phyloP scores from a whole-genome alignment of 1,140 invertebrate genomes.

The Helicorthomorpha holstii region DNA sequence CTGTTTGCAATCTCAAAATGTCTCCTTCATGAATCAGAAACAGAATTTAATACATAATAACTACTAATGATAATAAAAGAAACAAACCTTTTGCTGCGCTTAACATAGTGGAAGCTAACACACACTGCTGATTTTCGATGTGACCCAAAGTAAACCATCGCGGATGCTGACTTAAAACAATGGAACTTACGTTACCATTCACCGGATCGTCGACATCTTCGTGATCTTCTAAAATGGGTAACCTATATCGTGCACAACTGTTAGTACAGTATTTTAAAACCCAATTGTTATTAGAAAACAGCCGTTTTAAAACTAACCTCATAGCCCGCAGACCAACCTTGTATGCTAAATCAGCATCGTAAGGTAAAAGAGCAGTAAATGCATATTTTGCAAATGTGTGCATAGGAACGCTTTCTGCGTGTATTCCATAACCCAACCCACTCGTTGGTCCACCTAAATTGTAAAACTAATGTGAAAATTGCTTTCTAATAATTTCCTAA shows the following conservation, averaged over 20 bases:
- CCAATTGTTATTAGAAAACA: background rate
- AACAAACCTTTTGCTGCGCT: constrained; percentile 46
- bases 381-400: constrained; percentile 65
- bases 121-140: constrained; percentile 64
- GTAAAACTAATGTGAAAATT: too few relatives aligned
- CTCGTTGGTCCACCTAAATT: constrained; percentile 50
- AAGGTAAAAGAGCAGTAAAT: constrained; percentile 48
- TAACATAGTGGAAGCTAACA: constrained; percentile 57
- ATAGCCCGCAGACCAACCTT: constrained; percentile 38
- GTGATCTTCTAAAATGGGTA: constrained; percentile 59
- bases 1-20: constrained; percentile 43
- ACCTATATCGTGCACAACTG: constrained; percentile 24
- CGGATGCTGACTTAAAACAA: constrained; percentile 38
- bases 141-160: constrained; percentile 54
- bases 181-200: constrained; percentile 23
- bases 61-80: background rate
- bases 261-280: background rate
- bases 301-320: constrained; percentile 28
- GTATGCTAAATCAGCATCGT: constrained; percentile 58
- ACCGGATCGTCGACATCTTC: constrained; percentile 38
- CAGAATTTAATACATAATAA: background rate
- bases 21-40: constrained; percentile 33
- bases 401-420: constrained; percentile 56
- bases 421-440: constrained; percentile 52
- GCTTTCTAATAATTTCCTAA: too few relatives aligned